A percentile compares a stretch with the other conserved stretches of the same genome.
phyloP scores from a whole-genome alignment of 2,113 vertebrate genomes.

The Chaetops frenatus region DNA sequence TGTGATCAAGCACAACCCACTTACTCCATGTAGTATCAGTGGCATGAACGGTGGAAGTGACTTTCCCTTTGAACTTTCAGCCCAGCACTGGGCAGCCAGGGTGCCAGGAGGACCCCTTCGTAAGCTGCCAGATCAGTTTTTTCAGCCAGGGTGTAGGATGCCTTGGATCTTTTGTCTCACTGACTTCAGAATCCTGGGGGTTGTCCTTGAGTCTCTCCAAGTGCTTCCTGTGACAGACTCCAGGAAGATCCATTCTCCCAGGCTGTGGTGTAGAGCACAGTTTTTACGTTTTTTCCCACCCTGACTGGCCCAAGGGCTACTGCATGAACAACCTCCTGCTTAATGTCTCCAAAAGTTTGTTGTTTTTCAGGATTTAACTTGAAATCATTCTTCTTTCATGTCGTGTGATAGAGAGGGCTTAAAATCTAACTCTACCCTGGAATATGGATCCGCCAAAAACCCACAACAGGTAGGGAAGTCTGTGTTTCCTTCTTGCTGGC shows the following conservation, averaged over 20 bases:
- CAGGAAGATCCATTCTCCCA: background rate
- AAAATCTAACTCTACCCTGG: background rate
- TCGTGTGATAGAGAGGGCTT: background rate
- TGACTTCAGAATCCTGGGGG: background rate
- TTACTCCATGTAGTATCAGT: fast-evolving
- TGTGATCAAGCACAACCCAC: background rate
- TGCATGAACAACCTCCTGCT: background rate
- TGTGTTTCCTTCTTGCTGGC: background rate
- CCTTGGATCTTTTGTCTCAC: background rate
- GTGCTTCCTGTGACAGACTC: background rate
- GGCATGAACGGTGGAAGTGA: background rate
- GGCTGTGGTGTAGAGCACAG: fast-evolving
- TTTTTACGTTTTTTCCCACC: background rate
- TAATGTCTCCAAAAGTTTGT: background rate
- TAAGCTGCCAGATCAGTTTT: background rate
- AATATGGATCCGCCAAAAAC: background rate
- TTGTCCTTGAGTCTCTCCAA: background rate
- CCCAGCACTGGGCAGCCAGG: background rate
- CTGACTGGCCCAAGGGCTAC: background rate
- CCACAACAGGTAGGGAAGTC: background rate
- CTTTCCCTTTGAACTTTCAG: background rate
- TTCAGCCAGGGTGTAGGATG: background rate
- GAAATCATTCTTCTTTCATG: background rate
- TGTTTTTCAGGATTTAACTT: background rate
- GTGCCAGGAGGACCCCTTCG: too few relatives aligned